A percentile compares a stretch with the other conserved stretches of the same genome.
These are phyloP conservation scores for Drosophila mettleri DNA, from an alignment of 2,888 invertebrate species.

Conservation along the genomic window DNA sequence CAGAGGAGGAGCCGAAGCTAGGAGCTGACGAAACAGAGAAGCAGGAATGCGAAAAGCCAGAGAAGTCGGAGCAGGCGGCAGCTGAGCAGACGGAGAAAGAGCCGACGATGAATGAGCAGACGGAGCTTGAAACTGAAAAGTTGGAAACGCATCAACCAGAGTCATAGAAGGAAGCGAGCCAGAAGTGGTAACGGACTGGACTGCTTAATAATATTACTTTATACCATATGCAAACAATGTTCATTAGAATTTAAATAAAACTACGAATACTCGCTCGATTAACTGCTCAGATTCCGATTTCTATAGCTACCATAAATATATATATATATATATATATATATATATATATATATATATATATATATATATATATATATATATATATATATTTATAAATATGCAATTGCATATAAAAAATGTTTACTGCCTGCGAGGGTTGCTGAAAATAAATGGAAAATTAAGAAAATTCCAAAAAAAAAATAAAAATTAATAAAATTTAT, in stretches of 20 bases:
- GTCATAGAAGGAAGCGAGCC: neutral
- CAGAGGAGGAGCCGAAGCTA: too few relatives aligned
- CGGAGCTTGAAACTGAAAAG: neutral
- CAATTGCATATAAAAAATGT: neutral
- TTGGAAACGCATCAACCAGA: neutral
- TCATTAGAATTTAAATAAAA: conserved; percentile 52
- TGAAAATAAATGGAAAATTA: too few relatives aligned
- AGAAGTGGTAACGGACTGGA: neutral
- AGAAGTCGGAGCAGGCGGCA: neutral
- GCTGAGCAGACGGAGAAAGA: neutral
- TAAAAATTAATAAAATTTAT: neutral
- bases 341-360: neutral
- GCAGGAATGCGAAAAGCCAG: neutral
- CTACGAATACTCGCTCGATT: conserved; percentile 47
- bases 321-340: neutral
- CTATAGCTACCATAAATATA: conserved; percentile 12
- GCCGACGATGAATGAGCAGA: too few relatives aligned
- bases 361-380: conserved; percentile 12
- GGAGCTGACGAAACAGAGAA: neutral
- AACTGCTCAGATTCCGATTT: conserved; percentile 30
- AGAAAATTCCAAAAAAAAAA: too few relatives aligned
- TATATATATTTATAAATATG: neutral
- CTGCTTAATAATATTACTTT: conserved; percentile 1
- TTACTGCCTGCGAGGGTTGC: neutral
- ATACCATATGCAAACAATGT: conserved; percentile 38